A percentile compares a stretch with the other conserved stretches of the same genome.
These are phyloP conservation scores for Metalampra italica DNA, from an alignment of 2,888 invertebrate species.

Conservation along the genomic window DNA sequence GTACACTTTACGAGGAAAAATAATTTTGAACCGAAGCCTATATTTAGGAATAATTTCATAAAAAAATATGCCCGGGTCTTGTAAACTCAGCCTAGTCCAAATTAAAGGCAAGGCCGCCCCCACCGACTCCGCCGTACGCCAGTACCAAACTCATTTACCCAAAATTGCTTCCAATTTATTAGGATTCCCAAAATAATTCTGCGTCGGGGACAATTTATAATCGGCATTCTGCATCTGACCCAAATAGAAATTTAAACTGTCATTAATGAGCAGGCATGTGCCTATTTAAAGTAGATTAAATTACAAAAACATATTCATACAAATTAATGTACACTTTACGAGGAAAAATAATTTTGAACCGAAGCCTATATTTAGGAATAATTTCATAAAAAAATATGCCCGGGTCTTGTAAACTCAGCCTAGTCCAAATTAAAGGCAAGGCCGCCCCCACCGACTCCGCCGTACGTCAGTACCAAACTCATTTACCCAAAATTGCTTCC, in stretches of 20 bases:
- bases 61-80: too few relatives aligned
- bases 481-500: slow-evolving; percentile 57
- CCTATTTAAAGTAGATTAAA: too few relatives aligned
- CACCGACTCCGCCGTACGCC: slow-evolving; percentile 33
- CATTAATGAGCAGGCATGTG: too few relatives aligned
- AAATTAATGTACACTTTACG: too few relatives aligned
- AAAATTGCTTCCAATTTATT: slow-evolving; percentile 59
- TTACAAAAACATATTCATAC: too few relatives aligned
- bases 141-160: slow-evolving; percentile 51
- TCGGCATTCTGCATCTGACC: slow-evolving; percentile 13
- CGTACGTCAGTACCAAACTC: slow-evolving; percentile 35
- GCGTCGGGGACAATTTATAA: slow-evolving; percentile 22
- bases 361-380: too few relatives aligned
- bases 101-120: slow-evolving; percentile 42
- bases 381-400: too few relatives aligned
- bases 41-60: too few relatives aligned
- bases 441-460: slow-evolving; percentile 40
- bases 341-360: too few relatives aligned
- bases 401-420: slow-evolving; percentile 37
- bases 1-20: too few relatives aligned
- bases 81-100: slow-evolving; percentile 40
- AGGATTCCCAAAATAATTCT: slow-evolving; percentile 55
- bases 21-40: too few relatives aligned
- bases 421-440: slow-evolving; percentile 46
- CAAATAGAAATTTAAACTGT: too few relatives aligned